Evolutionary conservation across 2,113 vertebrate species (phyloP).

Genomic region (Oenanthe melanoleuca): DNA sequence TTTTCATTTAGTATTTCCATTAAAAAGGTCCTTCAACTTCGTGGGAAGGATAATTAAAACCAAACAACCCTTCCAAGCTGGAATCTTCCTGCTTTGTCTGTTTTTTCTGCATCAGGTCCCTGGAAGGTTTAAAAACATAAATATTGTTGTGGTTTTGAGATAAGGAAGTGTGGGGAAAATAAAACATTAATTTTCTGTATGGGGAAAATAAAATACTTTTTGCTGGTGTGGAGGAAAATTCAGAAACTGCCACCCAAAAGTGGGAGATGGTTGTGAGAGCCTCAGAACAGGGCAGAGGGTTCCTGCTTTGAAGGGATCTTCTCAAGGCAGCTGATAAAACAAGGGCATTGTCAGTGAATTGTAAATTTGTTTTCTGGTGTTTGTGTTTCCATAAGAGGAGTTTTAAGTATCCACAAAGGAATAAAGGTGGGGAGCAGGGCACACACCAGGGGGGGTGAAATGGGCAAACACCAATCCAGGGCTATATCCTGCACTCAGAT

Average conservation of each 20-base stretch:
- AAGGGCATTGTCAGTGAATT: not conserved
- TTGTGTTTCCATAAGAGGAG: not conserved
- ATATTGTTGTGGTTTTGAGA: not conserved
- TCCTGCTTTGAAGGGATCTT: not conserved
- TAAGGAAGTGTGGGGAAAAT: not conserved
- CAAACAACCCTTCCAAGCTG: not conserved
- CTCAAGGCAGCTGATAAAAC: not conserved
- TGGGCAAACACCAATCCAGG: fast-evolving
- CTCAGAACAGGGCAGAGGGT: not conserved
- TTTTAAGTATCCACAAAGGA: not conserved
- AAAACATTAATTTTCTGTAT: fast-evolving
- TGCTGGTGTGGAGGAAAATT: not conserved
- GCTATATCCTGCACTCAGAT: fast-evolving
- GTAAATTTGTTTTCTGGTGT: not conserved
- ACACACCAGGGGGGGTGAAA: not conserved
- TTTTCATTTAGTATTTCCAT: not conserved
- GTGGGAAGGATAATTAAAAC: conserved; percentile 34
- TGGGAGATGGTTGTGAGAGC: not conserved
- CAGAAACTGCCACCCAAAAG: fast-evolving
- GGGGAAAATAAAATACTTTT: not conserved
- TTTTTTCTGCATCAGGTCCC: not conserved
- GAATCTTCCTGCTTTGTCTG: not conserved
- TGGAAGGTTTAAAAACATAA: conserved; percentile 5
- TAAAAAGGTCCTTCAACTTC: not conserved
- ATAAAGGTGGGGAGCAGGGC: not conserved